These are phyloP conservation scores for Gymnothorax javanicus DNA, from an alignment of 2,797 vertebrate genomes.

Conservation along the genomic window DNA sequence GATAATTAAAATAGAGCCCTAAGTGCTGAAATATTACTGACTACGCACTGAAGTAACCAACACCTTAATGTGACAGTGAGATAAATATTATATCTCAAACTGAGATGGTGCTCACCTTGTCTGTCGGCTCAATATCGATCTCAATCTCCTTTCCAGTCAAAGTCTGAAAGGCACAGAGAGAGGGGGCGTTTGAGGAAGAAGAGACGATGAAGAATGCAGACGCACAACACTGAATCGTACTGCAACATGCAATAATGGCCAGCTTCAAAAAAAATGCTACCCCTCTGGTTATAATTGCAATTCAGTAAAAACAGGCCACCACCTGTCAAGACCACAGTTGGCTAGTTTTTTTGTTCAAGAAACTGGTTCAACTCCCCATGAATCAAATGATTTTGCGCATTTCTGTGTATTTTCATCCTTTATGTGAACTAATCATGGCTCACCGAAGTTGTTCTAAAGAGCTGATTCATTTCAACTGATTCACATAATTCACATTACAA, in stretches of 20 bases:
- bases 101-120: conserved; percentile 75
- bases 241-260: neutral
- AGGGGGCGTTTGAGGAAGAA: neutral
- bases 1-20: too few species aligned
- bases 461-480: too few species aligned
- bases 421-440: too few species aligned
- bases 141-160: conserved; percentile 94
- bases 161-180: conserved; percentile 68
- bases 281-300: neutral
- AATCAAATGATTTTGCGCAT: too few species aligned
- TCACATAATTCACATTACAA: too few species aligned
- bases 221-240: neutral
- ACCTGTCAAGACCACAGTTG: neutral
- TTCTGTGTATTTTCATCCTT: too few species aligned
- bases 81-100: neutral
- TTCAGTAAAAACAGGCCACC: neutral
- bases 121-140: conserved; percentile 92
- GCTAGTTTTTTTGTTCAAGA: neutral
- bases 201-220: neutral
- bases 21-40: too few species aligned
- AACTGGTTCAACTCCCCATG: too few species aligned
- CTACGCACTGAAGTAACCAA: too few species aligned
- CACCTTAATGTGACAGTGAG: neutral
- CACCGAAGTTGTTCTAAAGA: too few species aligned
- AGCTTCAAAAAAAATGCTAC: neutral